Evolutionary conservation across 1,140 invertebrate genomes (phyloP).

Genomic region (Metaphire vulgaris): DNA sequence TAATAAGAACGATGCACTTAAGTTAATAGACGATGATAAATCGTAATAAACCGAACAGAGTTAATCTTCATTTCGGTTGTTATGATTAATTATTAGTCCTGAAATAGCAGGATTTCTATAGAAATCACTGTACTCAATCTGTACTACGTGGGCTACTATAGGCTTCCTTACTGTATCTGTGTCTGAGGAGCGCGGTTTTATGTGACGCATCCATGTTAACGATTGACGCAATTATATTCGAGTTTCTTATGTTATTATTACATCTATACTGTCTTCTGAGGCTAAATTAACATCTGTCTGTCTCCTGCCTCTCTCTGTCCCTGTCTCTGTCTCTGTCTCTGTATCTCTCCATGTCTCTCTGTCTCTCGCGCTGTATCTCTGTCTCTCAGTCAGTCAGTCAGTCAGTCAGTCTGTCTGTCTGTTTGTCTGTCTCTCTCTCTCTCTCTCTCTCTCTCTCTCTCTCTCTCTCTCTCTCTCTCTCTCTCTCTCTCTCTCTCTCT

Average conservation of each 20-base stretch:
- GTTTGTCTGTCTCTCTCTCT: background rate
- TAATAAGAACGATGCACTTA: no score
- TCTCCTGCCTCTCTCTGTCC: background rate
- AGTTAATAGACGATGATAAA: no score
- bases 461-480: background rate
- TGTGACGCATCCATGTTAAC: no score
- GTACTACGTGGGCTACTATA: background rate
- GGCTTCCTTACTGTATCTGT: background rate
- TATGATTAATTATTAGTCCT: no score
- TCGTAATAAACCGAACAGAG: no score
- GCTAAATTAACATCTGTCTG: background rate
- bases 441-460: background rate
- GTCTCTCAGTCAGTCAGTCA: background rate
- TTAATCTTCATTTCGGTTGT: no score
- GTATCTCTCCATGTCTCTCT: background rate
- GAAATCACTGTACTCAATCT: background rate
- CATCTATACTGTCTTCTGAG: background rate
- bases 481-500: background rate
- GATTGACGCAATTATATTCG: no score
- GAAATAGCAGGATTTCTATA: no score
- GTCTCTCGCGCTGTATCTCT: background rate
- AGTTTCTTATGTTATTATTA: background rate
- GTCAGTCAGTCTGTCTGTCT: background rate
- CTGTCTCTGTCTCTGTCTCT: background rate
- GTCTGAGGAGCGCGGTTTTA: no score